A percentile compares a stretch with the other conserved stretches of the same genome.
These are phyloP conservation scores for Drosophila nasuta DNA, from an alignment of 1,140 invertebrate species.

Conservation along the genomic window DNA sequence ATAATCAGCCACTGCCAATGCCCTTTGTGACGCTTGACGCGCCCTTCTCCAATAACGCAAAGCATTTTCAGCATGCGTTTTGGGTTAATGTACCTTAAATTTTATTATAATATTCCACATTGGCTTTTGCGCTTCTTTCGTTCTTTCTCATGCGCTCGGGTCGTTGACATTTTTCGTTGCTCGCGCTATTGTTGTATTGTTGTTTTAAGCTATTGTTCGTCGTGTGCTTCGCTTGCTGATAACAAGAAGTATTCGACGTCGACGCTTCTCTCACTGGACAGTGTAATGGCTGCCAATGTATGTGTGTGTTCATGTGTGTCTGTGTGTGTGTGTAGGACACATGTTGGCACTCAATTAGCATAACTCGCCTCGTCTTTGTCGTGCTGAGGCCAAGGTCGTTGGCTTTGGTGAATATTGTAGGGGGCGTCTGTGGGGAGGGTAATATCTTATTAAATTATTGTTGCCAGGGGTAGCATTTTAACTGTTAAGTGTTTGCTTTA, in stretches of 20 bases:
- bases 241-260: slow-evolving; percentile 27
- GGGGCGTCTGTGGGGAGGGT: neutral
- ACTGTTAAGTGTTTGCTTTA: neutral
- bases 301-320: neutral
- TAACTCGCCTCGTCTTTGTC: slow-evolving; percentile 28
- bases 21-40: slow-evolving; percentile 18
- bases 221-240: slow-evolving; percentile 28
- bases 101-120: slow-evolving; percentile 76
- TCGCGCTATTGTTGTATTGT: slow-evolving; percentile 58
- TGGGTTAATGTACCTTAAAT: slow-evolving; percentile 83
- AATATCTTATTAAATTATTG: slow-evolving; percentile 1
- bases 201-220: slow-evolving; percentile 62
- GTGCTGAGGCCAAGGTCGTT: slow-evolving; percentile 46
- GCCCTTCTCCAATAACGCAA: slow-evolving; percentile 36
- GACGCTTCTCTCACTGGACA: slow-evolving; percentile 14
- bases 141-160: slow-evolving; percentile 43
- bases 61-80: slow-evolving; percentile 34
- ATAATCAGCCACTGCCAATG: slow-evolving; percentile 1
- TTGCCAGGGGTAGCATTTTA: slow-evolving; percentile 1
- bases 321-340: slow-evolving; percentile 20
- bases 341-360: slow-evolving; percentile 48
- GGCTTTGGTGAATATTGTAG: slow-evolving; percentile 23
- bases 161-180: slow-evolving; percentile 78
- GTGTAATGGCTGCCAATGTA: slow-evolving; percentile 13
- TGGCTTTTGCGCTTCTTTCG: slow-evolving; percentile 46